Evolutionary conservation across 2,113 vertebrate species (phyloP), one percentile per base, ranked within the genome.

Genomic region (Orcinus orca): DNA sequence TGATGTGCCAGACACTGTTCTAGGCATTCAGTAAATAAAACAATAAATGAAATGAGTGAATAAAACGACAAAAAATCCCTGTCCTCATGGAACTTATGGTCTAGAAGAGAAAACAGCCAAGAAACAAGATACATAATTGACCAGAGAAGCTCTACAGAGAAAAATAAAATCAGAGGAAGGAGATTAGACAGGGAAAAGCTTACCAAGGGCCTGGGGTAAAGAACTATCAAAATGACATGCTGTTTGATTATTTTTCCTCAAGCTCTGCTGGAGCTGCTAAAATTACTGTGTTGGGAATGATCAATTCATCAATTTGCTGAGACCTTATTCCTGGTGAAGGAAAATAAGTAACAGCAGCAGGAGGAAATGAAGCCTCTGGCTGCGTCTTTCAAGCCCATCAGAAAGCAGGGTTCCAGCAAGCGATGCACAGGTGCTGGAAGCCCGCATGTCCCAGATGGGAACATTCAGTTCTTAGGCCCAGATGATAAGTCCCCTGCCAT

Each of bases 371-470:
- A 6, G 20, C 53, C 80, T 65, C 33, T 62, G 73, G 36, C 44
- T 17, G 3, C 1, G 3, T 53, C 70, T 25, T 68, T 80, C 55
- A 7, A 60, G 36, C 15, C 8, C 6, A 13, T n/a, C 17, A 13
- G 77, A 68, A 79, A 36, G 50, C 13, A 17, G 20, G 73, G 31
- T 29, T 33, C 18, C 25, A 15, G 33, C 36, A 25, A 10, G 38
- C 1, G 17, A 21, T 3, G 7, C 60, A 44, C 7, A 2, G 3
- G n/a, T 21, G 9, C 25, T 33, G 47, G 73, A 44, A 68, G 1
- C 6, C 21, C 41, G 0, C 10, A 8, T 12, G 29, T 44, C 60
- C 31, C 23, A 8, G 63, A 38, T 6, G 0, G 7, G 10, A 47
- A 13, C 7, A 3, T 8, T 65, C 41, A 18, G 47, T 21, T 31